Conservation (phyloP, 2,888 invertebrate genomes). For the Boloria selene region DNA sequence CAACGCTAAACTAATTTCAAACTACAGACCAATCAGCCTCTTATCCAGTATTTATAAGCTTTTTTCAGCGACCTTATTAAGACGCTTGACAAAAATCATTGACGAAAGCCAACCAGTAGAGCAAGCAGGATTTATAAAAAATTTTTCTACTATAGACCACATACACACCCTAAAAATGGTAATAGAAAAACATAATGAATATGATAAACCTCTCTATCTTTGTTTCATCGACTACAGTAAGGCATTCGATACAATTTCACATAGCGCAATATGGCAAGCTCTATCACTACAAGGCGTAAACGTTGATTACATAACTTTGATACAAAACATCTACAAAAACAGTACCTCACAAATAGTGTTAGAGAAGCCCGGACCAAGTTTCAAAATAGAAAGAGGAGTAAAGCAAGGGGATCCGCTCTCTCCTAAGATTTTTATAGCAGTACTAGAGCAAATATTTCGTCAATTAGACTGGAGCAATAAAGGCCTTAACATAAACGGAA, state of each 20-base stretch:
- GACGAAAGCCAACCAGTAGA: conserved; percentile 3
- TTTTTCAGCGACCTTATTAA: too few relatives aligned
- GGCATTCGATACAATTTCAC: conserved; percentile 28
- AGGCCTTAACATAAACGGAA: conserved; percentile 4
- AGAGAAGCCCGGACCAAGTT: conserved; percentile 2
- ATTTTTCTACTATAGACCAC: conserved; percentile 29
- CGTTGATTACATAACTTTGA: neutral
- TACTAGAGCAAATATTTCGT: neutral
- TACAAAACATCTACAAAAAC: conserved; percentile 6
- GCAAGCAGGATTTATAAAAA: conserved; percentile 34
- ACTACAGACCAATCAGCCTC: too few relatives aligned
- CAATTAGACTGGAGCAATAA: neutral
- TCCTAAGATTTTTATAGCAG: conserved; percentile 5
- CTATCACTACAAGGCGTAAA: conserved; percentile 8
- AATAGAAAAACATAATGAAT: conserved; percentile 28
- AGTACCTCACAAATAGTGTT: conserved; percentile 14
- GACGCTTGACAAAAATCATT: conserved; percentile 9
- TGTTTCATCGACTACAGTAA: conserved; percentile 24
- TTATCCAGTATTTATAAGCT: too few relatives aligned
- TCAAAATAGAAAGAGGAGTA: conserved; percentile 21
- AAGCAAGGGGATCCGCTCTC: conserved; percentile 17
- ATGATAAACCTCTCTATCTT: neutral
- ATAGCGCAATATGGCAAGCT: conserved; percentile 14
- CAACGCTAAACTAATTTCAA: too few relatives aligned
- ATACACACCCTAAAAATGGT: conserved; percentile 16